These are phyloP conservation scores for Caracal caracal DNA, from an alignment of 2,113 vertebrate genomes.

Conservation along the genomic window DNA sequence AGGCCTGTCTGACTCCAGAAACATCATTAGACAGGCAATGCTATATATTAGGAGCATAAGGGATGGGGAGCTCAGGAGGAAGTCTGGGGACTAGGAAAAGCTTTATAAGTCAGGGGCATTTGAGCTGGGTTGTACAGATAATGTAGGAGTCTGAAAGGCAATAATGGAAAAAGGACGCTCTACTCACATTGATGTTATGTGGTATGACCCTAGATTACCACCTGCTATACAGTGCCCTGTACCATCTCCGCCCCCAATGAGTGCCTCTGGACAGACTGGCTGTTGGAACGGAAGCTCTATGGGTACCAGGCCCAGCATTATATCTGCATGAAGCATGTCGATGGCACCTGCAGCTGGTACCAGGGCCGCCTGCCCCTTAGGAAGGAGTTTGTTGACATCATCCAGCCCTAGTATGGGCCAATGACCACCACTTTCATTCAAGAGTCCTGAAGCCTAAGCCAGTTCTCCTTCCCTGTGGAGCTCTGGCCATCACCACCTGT, in stretches of 20 bases:
- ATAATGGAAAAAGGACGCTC: background rate
- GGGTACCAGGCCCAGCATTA: conserved; percentile 92
- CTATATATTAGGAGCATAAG: background rate
- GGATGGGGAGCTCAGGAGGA: background rate
- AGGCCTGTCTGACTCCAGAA: background rate
- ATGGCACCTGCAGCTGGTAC: conserved; percentile 94
- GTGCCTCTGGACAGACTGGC: conserved; percentile 96
- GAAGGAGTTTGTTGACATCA: conserved; percentile 92
- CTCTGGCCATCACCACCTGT: conserved; percentile 56
- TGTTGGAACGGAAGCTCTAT: conserved; percentile 88
- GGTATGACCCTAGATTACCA: conserved; percentile 88
- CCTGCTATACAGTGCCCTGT: conserved; percentile 91
- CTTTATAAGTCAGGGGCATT: background rate
- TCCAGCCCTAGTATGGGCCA: conserved; percentile 87
- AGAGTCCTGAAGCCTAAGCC: conserved; percentile 51
- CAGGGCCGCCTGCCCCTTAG: conserved; percentile 87
- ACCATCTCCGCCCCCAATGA: conserved; percentile 87
- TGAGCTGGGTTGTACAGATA: background rate
- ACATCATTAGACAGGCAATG: background rate
- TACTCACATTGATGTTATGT: conserved; percentile 48
- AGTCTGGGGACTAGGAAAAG: background rate
- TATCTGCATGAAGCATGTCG: conserved; percentile 90
- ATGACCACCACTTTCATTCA: background rate
- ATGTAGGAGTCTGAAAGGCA: background rate
- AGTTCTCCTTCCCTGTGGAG: conserved; percentile 39